Evolutionary conservation across 2,888 invertebrate genomes (phyloP), one percentile per base, ranked within the genome.

Genomic region (Lasioglossum leucozonium): DNA sequence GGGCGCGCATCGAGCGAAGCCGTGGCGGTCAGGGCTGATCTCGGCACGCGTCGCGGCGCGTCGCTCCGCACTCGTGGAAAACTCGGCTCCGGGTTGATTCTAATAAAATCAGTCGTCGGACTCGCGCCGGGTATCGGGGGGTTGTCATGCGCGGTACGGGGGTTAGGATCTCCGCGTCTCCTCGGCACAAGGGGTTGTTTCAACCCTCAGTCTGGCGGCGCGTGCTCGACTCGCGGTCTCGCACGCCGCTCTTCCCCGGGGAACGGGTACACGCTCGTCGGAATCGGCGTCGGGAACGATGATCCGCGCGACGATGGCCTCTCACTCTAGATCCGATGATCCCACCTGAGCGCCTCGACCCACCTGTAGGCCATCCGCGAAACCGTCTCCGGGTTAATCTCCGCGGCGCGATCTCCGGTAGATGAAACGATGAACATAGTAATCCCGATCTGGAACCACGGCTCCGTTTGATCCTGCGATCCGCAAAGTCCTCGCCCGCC

Each of bases 161-260:
- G 42, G 51, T 37, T 62, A 51, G 51, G 51, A n/a, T n/a, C n/a
- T 71, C 34, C 79, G 79, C 78, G 74, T 85, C 37, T 72, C 72
- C 76, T 72, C 71, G 78, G 78, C 80, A 84, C 82, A 86, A 82
- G 72, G 86, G 89, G 89, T 85, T 86, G 88, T 90, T 93, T 92
- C 92, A 92, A 90, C 92, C 93, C 93, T 91, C 91, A 94, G 94
- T 94, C 92, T 92, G 89, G 91, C 93, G 93, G 93, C 94, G 94
- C 94, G 94, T 94, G 94, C 93, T 93, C 91, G 92, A 26, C 58
- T 92, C 91, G 89, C 92, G 90, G 81, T 90, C 88, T 90, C 90
- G 79, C 90, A 86, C 77, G 77, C 73, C 58, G 86, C 72, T 80
- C 85, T 22, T 5, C 55, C 67, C 37, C 76, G 73, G 11, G 34